phyloP scores from a whole-genome alignment of 2,113 vertebrate genomes.

The Tachuris rubrigastra region DNA sequence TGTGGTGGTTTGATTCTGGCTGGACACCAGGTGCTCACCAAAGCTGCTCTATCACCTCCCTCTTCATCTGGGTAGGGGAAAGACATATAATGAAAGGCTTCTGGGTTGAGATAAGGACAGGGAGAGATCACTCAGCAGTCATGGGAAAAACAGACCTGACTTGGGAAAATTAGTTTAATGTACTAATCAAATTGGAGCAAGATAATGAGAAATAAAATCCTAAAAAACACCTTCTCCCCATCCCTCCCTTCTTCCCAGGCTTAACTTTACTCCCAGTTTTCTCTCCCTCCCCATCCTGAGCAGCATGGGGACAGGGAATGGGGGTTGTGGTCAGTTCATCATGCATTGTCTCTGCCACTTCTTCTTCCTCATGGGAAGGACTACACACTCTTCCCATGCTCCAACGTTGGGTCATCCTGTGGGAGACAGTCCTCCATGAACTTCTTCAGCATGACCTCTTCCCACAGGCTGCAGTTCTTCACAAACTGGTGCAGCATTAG shows the following conservation, averaged over 20 bases:
- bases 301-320: neutral
- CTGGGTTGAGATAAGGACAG: neutral
- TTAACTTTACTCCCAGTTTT: neutral
- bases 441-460: neutral
- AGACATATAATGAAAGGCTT: neutral
- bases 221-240: neutral
- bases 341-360: fast-evolving
- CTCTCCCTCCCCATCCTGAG: neutral
- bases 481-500: fast-evolving
- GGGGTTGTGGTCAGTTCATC: neutral
- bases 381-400: neutral
- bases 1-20: neutral
- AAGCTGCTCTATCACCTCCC: neutral
- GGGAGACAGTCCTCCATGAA: neutral
- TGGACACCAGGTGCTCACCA: neutral
- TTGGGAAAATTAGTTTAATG: neutral
- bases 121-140: neutral
- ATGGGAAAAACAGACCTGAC: neutral
- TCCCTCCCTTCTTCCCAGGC: neutral
- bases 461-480: neutral
- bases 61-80: neutral
- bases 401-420: neutral
- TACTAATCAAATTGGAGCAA: neutral
- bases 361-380: neutral
- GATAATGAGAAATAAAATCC: neutral